Evolutionary conservation across 2,888 invertebrate species (phyloP).

Genomic region (Acanthosepion esculentum): DNA sequence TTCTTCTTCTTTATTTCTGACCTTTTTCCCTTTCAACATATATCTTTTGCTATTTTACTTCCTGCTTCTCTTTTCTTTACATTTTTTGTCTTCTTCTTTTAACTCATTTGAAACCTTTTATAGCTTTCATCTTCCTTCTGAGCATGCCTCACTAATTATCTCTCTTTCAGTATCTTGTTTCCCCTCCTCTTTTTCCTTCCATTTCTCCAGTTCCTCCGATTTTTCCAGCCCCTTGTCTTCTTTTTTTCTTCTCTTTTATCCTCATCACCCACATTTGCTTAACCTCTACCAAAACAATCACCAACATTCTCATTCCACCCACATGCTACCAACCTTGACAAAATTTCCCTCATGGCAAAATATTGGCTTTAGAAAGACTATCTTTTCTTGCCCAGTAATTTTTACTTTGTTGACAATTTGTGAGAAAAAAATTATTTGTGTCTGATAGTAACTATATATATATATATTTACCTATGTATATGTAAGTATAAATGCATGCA

Average conservation of each 20-base stretch:
- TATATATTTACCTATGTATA: not conserved
- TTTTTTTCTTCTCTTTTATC: not conserved
- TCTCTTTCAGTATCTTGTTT: not conserved
- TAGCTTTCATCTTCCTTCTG: too few species aligned
- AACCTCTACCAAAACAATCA: not conserved
- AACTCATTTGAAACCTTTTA: too few species aligned
- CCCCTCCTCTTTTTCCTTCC: not conserved
- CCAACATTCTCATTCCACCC: not conserved
- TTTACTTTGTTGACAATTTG: not conserved
- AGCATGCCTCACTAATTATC: too few species aligned
- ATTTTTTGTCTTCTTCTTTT: too few species aligned
- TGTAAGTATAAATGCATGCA: not conserved
- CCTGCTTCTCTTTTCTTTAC: too few species aligned
- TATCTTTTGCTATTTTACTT: too few species aligned
- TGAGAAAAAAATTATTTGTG: not conserved
- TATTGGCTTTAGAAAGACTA: constrained; percentile 20
- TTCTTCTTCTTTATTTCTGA: too few species aligned
- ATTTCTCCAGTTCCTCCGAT: not conserved
- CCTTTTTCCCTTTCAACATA: too few species aligned
- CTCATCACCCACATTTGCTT: not conserved
- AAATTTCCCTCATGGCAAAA: constrained; percentile 17
- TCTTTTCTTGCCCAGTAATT: constrained; percentile 11
- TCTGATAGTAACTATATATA: not conserved
- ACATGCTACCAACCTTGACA: not conserved
- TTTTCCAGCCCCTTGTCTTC: not conserved